phyloP scores from a whole-genome alignment of 64 coral and sea anemone species.

The Stichodactyla helianthus region DNA sequence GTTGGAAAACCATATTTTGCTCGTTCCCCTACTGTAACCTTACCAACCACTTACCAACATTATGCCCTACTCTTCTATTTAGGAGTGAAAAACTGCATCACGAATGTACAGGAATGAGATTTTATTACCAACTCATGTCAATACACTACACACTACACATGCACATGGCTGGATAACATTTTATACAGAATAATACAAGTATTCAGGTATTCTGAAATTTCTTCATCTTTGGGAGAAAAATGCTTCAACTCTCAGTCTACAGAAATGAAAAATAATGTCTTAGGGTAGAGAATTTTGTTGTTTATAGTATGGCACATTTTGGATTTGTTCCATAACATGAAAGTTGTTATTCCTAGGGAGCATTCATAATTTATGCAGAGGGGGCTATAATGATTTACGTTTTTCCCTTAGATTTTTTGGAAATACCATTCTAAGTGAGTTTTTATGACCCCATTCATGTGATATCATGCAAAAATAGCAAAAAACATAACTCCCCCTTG shows the following conservation, averaged over 20 bases:
- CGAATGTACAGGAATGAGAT: not conserved
- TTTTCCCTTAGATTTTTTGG: too few relatives aligned
- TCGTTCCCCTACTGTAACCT: too few relatives aligned
- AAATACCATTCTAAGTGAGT: too few relatives aligned
- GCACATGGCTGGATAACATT: not conserved
- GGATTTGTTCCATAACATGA: too few relatives aligned
- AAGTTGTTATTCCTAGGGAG: too few relatives aligned
- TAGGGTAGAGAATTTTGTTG: not conserved
- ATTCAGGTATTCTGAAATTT: not conserved
- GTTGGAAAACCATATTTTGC: too few relatives aligned
- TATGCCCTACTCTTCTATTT: not conserved
- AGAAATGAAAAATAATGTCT: not conserved
- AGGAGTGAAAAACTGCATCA: not conserved
- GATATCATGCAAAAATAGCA: too few relatives aligned
- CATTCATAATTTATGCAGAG: too few relatives aligned
- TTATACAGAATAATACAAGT: slow-evolving; percentile 14
- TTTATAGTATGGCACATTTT: too few relatives aligned
- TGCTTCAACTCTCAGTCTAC: not conserved
- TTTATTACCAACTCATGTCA: not conserved
- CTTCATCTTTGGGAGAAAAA: not conserved
- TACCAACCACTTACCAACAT: not conserved
- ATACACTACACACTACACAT: not conserved
- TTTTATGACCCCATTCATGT: too few relatives aligned
- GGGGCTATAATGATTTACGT: too few relatives aligned
- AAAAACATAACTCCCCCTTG: too few relatives aligned